A percentile compares a stretch with the other conserved stretches of the same genome.
These are phyloP conservation scores for Spongilla lacustris DNA, from an alignment of 37 sponge, comb jelly and placozoan genomes.

Conservation along the genomic window DNA sequence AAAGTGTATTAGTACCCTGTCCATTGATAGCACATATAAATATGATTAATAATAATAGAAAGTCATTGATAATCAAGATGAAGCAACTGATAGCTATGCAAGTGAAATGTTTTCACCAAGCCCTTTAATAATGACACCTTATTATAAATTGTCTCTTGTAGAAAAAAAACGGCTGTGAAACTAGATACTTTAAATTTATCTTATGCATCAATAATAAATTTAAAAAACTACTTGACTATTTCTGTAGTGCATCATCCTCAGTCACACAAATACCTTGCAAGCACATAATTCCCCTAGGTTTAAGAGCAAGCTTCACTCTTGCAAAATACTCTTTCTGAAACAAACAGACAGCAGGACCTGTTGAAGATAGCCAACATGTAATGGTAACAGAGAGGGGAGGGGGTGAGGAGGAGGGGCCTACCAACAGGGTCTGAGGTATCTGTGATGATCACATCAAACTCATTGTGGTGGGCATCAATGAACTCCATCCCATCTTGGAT, in stretches of 20 bases:
- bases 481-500: slow-evolving; percentile 75
- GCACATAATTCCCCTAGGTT: slow-evolving; percentile 79
- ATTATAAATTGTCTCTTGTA: no score
- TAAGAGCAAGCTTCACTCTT: slow-evolving; percentile 69
- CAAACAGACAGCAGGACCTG: slow-evolving; percentile 79
- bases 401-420: not conserved
- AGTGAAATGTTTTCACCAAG: no score
- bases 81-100: no score
- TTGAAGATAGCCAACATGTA: not conserved
- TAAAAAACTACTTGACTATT: not conserved
- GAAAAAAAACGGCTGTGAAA: no score
- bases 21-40: no score
- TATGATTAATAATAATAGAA: no score
- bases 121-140: no score
- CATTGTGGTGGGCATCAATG: slow-evolving; percentile 29
- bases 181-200: no score
- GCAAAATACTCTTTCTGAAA: slow-evolving; percentile 80
- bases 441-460: slow-evolving; percentile 94
- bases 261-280: slow-evolving; percentile 63
- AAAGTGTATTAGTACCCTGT: no score
- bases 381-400: not conserved
- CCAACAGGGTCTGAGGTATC: slow-evolving; percentile 86
- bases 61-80: no score
- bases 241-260: not conserved
- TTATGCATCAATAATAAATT: not conserved